phyloP scores from a whole-genome alignment of 2,888 invertebrate species.

The Cactoblastis cactorum region DNA sequence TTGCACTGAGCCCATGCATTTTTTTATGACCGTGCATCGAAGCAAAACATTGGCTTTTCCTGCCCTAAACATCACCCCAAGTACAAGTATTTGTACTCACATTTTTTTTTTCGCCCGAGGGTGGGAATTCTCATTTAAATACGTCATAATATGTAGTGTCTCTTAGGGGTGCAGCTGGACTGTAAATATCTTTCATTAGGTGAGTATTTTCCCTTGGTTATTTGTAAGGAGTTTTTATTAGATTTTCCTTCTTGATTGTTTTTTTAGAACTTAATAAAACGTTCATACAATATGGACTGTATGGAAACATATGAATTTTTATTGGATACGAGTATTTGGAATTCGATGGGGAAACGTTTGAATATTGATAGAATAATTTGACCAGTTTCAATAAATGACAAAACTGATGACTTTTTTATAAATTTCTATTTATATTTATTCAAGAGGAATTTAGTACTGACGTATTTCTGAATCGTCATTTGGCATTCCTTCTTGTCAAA shows the following conservation, averaged over 20 bases:
- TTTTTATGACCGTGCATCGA: conserved; percentile 57
- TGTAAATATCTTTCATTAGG: conserved; percentile 2
- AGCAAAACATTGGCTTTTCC: conserved; percentile 71
- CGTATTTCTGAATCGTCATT: too few species aligned
- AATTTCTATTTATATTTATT: too few species aligned
- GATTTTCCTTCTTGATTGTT: not conserved
- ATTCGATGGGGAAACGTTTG: too few species aligned
- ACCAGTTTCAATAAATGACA: too few species aligned
- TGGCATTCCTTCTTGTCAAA: too few species aligned
- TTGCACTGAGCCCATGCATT: conserved; percentile 71
- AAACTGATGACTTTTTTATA: too few species aligned
- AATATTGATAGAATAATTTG: too few species aligned
- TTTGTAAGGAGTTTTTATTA: conserved; percentile 6
- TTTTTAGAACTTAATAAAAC: not conserved
- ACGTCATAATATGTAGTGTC: conserved; percentile 43
- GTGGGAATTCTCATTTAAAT: conserved; percentile 58
- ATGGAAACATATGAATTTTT: too few species aligned
- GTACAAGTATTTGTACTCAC: conserved; percentile 75
- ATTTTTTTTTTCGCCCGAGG: conserved; percentile 47
- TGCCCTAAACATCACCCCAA: conserved; percentile 58
- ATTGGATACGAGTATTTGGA: too few species aligned
- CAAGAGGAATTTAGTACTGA: too few species aligned
- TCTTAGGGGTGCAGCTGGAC: conserved; percentile 17
- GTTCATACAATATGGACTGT: not conserved
- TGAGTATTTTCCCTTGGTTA: not conserved